Evolutionary conservation across 2,797 vertebrate species (phyloP).

Genomic region (Gymnodraco acuticeps): DNA sequence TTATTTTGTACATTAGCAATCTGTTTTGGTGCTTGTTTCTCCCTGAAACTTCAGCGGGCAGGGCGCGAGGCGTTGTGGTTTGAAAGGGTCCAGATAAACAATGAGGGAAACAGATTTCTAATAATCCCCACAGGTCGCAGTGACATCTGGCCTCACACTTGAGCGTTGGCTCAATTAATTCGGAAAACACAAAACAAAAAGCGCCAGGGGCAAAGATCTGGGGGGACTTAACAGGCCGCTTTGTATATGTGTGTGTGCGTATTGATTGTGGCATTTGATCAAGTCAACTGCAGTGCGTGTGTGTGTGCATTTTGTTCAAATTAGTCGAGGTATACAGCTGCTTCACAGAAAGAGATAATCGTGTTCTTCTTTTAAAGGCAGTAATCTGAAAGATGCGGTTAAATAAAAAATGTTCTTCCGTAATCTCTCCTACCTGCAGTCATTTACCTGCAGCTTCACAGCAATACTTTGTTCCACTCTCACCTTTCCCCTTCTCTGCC

Average conservation of each 20-base stretch:
- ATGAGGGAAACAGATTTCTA: slow-evolving; percentile 83
- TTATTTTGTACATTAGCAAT: slow-evolving; percentile 80
- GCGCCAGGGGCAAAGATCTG: slow-evolving; percentile 80
- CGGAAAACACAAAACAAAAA: slow-evolving; percentile 84
- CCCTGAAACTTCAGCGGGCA: slow-evolving; percentile 62
- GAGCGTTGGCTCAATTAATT: slow-evolving; percentile 82
- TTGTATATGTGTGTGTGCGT: slow-evolving; percentile 61
- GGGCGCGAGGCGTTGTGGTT: slow-evolving; percentile 57
- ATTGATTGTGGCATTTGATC: slow-evolving; percentile 78
- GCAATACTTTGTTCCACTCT: slow-evolving; percentile 15
- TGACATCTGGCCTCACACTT: slow-evolving; percentile 83
- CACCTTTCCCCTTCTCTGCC: slow-evolving; percentile 61
- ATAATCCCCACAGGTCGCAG: slow-evolving; percentile 83
- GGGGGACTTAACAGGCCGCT: slow-evolving; percentile 68
- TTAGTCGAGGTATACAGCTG: slow-evolving; percentile 50
- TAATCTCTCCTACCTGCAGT: not conserved
- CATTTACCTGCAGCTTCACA: slow-evolving; percentile 26
- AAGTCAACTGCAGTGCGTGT: slow-evolving; percentile 60
- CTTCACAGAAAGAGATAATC: slow-evolving; percentile 30
- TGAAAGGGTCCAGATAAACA: slow-evolving; percentile 77
- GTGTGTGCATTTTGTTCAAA: slow-evolving; percentile 54
- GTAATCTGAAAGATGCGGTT: slow-evolving; percentile 33
- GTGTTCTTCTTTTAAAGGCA: slow-evolving; percentile 27
- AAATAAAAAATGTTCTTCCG: not conserved
- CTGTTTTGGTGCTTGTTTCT: slow-evolving; percentile 68